Evolutionary conservation across 1,140 invertebrate species (phyloP).

Genomic region (Drosophila lini): DNA sequence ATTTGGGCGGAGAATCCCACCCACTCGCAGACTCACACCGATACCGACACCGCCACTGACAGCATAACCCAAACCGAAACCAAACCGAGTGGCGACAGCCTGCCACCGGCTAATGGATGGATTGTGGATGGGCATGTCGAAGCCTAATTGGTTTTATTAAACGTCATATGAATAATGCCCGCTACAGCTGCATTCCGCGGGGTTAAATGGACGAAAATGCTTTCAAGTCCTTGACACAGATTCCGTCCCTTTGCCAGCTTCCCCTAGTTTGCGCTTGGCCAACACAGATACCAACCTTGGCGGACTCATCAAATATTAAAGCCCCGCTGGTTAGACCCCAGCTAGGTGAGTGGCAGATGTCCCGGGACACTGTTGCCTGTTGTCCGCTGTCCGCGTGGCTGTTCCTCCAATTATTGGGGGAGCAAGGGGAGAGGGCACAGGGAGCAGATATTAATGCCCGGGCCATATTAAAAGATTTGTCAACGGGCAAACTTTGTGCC

Average conservation of each 20-base stretch:
- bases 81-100: conserved; percentile 28
- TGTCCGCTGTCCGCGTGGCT: neutral
- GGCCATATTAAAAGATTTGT: conserved; percentile 74
- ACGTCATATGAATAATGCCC: conserved; percentile 61
- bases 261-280: conserved; percentile 40
- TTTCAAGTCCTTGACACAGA: conserved; percentile 52
- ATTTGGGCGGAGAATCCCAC: conserved; percentile 46
- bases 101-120: conserved; percentile 65
- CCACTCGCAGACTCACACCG: neutral
- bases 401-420: conserved; percentile 13
- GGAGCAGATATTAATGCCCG: conserved; percentile 53
- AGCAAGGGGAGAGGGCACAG: neutral
- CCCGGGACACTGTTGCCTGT: conserved; percentile 4
- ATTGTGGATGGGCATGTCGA: conserved; percentile 62
- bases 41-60: neutral
- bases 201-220: conserved; percentile 49
- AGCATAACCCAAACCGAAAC: neutral
- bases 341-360: conserved; percentile 37
- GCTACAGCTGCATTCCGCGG: conserved; percentile 18
- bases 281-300: conserved; percentile 54
- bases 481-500: conserved; percentile 66
- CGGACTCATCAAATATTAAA: conserved; percentile 58
- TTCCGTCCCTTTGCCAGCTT: neutral
- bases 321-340: conserved; percentile 13
- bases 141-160: conserved; percentile 74